Evolutionary conservation across 2,113 vertebrate genomes (phyloP).

Genomic region (Neolamprologus hecqui): DNA sequence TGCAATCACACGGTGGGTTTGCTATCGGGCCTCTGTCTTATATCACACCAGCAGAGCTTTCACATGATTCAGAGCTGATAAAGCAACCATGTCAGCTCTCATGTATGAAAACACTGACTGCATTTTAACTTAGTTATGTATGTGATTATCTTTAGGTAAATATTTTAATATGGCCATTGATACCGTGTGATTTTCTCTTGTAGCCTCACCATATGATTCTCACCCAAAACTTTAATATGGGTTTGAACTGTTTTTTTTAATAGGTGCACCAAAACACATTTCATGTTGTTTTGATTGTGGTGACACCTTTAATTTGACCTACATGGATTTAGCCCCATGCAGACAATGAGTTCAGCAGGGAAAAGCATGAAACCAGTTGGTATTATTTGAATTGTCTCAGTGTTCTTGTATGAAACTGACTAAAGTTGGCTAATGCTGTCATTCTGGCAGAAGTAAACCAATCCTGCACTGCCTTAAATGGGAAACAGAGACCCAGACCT

Average conservation of each 20-base stretch:
- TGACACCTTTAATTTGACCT: not conserved
- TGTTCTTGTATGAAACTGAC: slow-evolving; percentile 42
- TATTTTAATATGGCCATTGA: slow-evolving; percentile 20
- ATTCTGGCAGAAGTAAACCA: slow-evolving; percentile 52
- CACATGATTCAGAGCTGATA: slow-evolving; percentile 47
- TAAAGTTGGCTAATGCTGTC: slow-evolving; percentile 45
- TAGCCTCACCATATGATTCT: not conserved
- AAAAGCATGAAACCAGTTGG: slow-evolving; percentile 5
- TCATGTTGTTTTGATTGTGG: not conserved
- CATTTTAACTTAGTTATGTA: slow-evolving; percentile 10
- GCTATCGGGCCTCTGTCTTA: slow-evolving; percentile 36
- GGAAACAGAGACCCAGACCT: slow-evolving; percentile 64
- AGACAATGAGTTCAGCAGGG: not conserved
- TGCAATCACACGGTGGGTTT: slow-evolving; percentile 10
- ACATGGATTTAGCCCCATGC: not conserved
- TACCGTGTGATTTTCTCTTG: not conserved
- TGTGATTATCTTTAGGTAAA: slow-evolving; percentile 44
- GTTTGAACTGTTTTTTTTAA: not conserved
- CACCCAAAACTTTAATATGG: not conserved
- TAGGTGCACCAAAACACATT: not conserved
- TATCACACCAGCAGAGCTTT: slow-evolving; percentile 25
- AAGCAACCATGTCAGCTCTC: not conserved
- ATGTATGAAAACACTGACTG: slow-evolving; percentile 26
- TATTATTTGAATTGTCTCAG: slow-evolving; percentile 34
- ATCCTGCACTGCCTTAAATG: slow-evolving; percentile 72